These are phyloP conservation scores for Microplitis demolitor DNA, from an alignment of 1,140 invertebrate genomes.

Conservation along the genomic window DNA sequence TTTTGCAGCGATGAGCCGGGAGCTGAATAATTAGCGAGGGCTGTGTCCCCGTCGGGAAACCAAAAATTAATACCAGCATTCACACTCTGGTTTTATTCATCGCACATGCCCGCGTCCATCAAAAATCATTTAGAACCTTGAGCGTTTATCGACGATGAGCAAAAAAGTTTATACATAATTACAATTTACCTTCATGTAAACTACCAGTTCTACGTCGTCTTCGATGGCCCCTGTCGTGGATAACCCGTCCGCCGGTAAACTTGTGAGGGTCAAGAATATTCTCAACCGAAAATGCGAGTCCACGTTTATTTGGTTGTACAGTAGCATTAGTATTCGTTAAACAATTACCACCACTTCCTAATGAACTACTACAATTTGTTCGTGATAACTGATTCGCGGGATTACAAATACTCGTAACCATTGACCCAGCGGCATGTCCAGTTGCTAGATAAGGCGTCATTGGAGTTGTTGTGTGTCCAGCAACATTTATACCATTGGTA, in stretches of 20 bases:
- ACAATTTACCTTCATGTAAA: conserved; percentile 59
- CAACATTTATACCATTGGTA: neutral
- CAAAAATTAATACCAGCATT: neutral
- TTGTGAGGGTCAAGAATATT: conserved; percentile 91
- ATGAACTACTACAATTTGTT: neutral
- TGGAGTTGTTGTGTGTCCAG: neutral
- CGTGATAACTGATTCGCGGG: conserved; percentile 31
- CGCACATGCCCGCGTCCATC: neutral
- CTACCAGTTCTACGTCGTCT: conserved; percentile 58
- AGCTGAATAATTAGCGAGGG: neutral
- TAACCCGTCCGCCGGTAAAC: conserved; percentile 72
- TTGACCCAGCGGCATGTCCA: conserved; percentile 43
- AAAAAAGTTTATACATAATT: neutral
- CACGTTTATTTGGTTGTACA: conserved; percentile 50
- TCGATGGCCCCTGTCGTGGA: conserved; percentile 45
- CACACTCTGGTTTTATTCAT: neutral
- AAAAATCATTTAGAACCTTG: neutral
- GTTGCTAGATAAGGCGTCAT: conserved; percentile 33
- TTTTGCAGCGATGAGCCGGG: neutral
- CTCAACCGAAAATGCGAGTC: conserved; percentile 85
- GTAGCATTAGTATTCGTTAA: conserved; percentile 46
- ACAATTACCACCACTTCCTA: conserved; percentile 30
- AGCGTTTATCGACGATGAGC: neutral
- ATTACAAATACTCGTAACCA: conserved; percentile 43
- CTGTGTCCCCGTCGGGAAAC: neutral